Evolutionary conservation across 2,888 invertebrate genomes (phyloP), one percentile per base, ranked within the genome.

Genomic region (Neoaliturus tenellus): DNA sequence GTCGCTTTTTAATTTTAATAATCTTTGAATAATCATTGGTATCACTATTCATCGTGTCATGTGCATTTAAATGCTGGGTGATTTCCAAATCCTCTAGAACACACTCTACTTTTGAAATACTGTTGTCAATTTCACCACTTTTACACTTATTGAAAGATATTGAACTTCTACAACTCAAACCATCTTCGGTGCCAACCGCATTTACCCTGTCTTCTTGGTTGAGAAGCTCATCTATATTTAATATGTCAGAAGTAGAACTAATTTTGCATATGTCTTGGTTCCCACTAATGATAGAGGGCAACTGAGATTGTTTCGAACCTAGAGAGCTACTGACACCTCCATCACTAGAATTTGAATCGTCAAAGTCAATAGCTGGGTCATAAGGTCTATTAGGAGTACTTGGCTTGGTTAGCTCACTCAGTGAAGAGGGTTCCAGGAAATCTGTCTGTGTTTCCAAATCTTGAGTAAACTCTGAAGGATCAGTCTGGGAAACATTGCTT

Each of bases 1-100:
- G 69, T 69, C 80, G 67, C 71, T 80, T 83, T 51, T 80, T 80
- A 14, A 80, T 48, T 5, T 35, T 80, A 23, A 67, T 25, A 48
- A 39, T n/a, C 25, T 25, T 73, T 44, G 44, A 25, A 73, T 28
- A 10, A 35, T 35, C 55, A 35, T 71, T 35, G 20, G 41, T 75
- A 0, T 55, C 58, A 41, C 78, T 58, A 51, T 80, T 69, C 23
- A 10, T 23, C n/a, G 20, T 51, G 10, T 10, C 23, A n/a, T 23
- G 4, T 23, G 20, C 23, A n/a, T 51, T 51, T 51, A 23, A 51
- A 6, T 51, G 23, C 6, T 20, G 23, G 10, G 8, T 44, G 10
- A 44, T 44, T 14, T 44, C 4, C 12, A 14, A 8, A 12, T 44
- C 17, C 44, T 44, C 44, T 12, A 14, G 14, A 14, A 12, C n/a